Evolutionary conservation across 2,888 invertebrate species (phyloP).

Genomic region (Coelinius sp.): DNA sequence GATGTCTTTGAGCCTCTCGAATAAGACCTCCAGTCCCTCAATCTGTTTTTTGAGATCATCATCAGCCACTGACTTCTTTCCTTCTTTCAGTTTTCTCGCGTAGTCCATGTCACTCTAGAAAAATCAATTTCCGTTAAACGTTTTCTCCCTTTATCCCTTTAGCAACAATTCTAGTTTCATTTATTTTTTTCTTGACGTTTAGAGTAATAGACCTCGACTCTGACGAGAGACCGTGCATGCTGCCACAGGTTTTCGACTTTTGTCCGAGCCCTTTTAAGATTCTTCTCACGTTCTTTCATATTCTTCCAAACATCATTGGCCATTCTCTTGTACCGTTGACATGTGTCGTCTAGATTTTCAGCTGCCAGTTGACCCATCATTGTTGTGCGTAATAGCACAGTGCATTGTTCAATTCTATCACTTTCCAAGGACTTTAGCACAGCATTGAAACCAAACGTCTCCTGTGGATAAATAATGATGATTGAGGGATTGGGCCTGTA

Average conservation of each 20-base stretch:
- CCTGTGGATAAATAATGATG: conserved; percentile 68
- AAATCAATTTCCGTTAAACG: neutral
- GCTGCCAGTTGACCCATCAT: conserved; percentile 79
- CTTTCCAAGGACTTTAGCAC: conserved; percentile 75
- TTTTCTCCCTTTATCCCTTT: neutral
- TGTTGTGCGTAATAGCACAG: conserved; percentile 77
- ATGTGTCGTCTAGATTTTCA: conserved; percentile 78
- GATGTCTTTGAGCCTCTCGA: conserved; percentile 67
- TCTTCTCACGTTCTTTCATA: conserved; percentile 76
- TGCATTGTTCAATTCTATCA: conserved; percentile 76
- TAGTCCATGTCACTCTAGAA: conserved; percentile 19
- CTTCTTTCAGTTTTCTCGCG: neutral
- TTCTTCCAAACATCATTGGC: conserved; percentile 76
- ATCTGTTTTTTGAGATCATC: conserved; percentile 64
- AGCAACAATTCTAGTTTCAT: neutral
- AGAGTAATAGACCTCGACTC: conserved; percentile 67
- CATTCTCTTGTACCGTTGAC: conserved; percentile 75
- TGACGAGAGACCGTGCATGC: conserved; percentile 70
- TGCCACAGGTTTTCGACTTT: conserved; percentile 69
- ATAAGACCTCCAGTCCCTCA: conserved; percentile 65
- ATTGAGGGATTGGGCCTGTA: neutral
- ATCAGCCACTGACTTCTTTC: conserved; percentile 51
- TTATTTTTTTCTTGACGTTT: neutral
- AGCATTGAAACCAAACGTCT: conserved; percentile 77
- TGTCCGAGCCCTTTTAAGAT: conserved; percentile 72